These are phyloP conservation scores for Caenorhabditis doughertyi DNA, from an alignment of 2,888 invertebrate species.

Conservation along the genomic window DNA sequence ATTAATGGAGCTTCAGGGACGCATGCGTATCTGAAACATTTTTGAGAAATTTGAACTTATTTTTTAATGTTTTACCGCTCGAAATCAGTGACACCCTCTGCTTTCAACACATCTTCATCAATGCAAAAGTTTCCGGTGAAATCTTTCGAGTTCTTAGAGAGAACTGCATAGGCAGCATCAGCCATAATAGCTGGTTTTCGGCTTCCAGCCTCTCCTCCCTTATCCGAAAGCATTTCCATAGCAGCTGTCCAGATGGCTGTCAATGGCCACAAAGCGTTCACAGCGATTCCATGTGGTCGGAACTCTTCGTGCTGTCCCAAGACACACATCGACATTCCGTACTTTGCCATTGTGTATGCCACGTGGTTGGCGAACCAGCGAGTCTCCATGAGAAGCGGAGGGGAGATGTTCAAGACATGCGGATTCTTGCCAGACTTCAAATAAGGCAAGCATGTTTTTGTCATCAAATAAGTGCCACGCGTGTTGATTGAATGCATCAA, in stretches of 20 bases:
- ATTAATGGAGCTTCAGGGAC: conserved; percentile 89
- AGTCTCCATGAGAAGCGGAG: conserved; percentile 92
- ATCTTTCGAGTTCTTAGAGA: conserved; percentile 89
- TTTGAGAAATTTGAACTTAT: not conserved
- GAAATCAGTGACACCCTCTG: conserved; percentile 91
- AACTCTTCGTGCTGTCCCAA: conserved; percentile 96
- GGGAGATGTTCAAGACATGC: conserved; percentile 95
- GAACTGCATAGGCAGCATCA: conserved; percentile 92
- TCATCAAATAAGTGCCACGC: conserved; percentile 95
- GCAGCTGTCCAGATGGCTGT: conserved; percentile 88
- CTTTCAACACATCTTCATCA: conserved; percentile 91
- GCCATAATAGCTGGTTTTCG: conserved; percentile 76
- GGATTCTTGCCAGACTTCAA: conserved; percentile 91
- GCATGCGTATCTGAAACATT: conserved; percentile 89
- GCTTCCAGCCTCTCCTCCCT: conserved; percentile 84
- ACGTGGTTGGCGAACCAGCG: conserved; percentile 86
- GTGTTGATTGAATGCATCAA: conserved; percentile 96
- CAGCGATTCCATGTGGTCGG: conserved; percentile 88
- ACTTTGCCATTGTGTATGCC: conserved; percentile 98
- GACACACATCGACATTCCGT: conserved; percentile 93
- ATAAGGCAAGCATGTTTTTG: conserved; percentile 92
- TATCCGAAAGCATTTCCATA: conserved; percentile 85
- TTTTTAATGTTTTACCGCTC: conserved; percentile 85
- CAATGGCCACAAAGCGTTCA: conserved; percentile 96
- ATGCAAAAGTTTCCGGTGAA: conserved; percentile 92